A percentile compares a stretch with the other conserved stretches of the same genome.
phyloP scores from a whole-genome alignment of 2,113 vertebrate species.

The Lutjanus erythropterus region DNA sequence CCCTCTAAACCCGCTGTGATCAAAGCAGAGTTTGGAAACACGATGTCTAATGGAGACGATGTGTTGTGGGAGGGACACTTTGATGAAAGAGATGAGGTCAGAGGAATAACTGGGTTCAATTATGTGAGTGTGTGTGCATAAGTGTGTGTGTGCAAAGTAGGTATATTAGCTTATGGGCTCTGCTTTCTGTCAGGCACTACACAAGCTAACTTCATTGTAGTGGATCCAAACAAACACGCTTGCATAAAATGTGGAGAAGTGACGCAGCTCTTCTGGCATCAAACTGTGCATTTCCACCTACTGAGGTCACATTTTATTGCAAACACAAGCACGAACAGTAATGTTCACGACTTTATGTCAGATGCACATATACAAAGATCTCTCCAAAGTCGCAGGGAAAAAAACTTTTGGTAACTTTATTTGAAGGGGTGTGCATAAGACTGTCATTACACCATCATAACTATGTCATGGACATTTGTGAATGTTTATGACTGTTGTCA shows the following conservation, averaged over 20 bases:
- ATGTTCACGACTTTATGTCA: neutral
- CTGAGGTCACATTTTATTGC: conserved; percentile 3
- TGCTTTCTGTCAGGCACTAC: neutral
- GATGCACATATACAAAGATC: neutral
- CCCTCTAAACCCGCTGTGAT: conserved; percentile 64
- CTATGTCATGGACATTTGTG: too few species aligned
- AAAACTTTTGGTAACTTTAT: too few species aligned
- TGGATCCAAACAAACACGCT: conserved; percentile 12
- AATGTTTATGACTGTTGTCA: too few species aligned
- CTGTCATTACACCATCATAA: too few species aligned
- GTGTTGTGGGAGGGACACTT: conserved; percentile 53
- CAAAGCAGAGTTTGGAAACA: conserved; percentile 73
- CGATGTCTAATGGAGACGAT: conserved; percentile 68
- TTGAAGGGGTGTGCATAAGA: too few species aligned
- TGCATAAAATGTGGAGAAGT: neutral
- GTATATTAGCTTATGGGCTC: conserved; percentile 15
- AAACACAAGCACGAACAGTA: conserved; percentile 12
- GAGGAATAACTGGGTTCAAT: conserved; percentile 57
- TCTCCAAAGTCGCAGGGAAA: neutral
- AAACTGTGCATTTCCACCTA: conserved; percentile 28
- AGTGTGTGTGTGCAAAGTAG: neutral
- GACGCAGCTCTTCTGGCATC: conserved; percentile 13
- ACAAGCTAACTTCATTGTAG: neutral
- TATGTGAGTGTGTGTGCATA: conserved; percentile 31
- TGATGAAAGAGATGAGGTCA: conserved; percentile 74